Conservation (phyloP, 2,113 vertebrate species). For the Eleginops maclovinus region DNA sequence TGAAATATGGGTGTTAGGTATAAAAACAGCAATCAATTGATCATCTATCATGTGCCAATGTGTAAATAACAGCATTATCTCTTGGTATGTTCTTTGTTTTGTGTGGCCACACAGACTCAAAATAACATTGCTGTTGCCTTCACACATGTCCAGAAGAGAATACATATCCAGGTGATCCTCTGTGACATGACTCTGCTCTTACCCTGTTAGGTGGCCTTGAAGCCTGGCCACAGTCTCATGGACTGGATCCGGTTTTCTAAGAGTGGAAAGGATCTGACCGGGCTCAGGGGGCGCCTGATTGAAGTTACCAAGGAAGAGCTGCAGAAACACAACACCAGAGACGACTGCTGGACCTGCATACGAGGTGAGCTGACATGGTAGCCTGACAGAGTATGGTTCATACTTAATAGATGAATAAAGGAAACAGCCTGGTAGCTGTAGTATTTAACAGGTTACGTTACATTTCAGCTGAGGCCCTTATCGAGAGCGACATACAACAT, state of each 20-base stretch:
- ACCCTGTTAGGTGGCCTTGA: conserved; percentile 88
- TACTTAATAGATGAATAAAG: not conserved
- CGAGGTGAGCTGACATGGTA: conserved; percentile 83
- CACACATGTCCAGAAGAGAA: not conserved
- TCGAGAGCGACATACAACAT: no score
- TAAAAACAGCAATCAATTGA: no score
- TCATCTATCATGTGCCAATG: no score
- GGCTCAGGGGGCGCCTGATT: conserved; percentile 90
- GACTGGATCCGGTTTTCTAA: conserved; percentile 96
- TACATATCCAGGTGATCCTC: not conserved
- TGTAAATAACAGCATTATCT: no score
- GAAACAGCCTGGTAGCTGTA: no score
- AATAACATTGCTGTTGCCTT: not conserved
- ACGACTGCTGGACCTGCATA: conserved; percentile 98
- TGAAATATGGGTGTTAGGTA: no score
- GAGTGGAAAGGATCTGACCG: conserved; percentile 93
- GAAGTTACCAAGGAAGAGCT: conserved; percentile 95
- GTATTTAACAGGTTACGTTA: not conserved
- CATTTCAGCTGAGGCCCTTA: no score
- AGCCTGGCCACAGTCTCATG: conserved; percentile 97
- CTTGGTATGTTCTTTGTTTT: not conserved
- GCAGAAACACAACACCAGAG: conserved; percentile 89
- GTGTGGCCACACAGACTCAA: not conserved
- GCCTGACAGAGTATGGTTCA: not conserved
- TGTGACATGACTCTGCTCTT: not conserved